Base-by-base conservation (phyloP, 2,888 invertebrate species). In the Sthenelais limicola region DNA sequence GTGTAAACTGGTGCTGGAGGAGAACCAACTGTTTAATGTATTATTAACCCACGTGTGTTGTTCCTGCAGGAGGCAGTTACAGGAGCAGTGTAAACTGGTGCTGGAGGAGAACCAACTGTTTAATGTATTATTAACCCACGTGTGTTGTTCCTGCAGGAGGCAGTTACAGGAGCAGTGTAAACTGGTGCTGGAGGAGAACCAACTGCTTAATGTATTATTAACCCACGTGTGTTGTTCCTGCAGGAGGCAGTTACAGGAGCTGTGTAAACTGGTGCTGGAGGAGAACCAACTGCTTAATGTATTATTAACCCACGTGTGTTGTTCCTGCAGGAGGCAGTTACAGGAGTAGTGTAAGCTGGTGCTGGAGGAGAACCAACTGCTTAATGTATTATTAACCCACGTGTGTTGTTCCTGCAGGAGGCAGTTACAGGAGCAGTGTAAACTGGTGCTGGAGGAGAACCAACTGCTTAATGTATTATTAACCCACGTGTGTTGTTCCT, bases 41-140 rank as follows among this genome's bases (percentile, higher is more conserved):
- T 43, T 43, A 43, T n/a, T n/a, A 43, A 15, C 18, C 12, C 9
- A 43, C 12, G 12, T 43, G 9, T 43, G 43, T 43, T 43, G 9
- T 15, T 43, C 43, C 18, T 9, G 9, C 43, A 43, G 43, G 43
- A 9, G 43, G 9, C 43, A 43, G 43, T 18, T 43, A 15, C 43
- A 43, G 43, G 43, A 43, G 43, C 43, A 43, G 43, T 43, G 43
- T 43, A 43, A n/a, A n/a, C n/a, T n/a, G n/a, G n/a, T n/a, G n/a
- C n/a, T n/a, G n/a, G n/a, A n/a, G n/a, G n/a, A n/a, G n/a, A n/a
- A n/a, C n/a, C n/a, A n/a, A n/a, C n/a, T n/a, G n/a, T n/a, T n/a
- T n/a, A n/a, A n/a, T n/a, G n/a, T n/a, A n/a, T n/a, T 15, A 15
- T 43, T 15, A 43, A 15, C 18, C 9, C 9, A 43, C 12, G 12